Conservation (phyloP, 2,113 vertebrate genomes). For the Lycaon pictus region DNA sequence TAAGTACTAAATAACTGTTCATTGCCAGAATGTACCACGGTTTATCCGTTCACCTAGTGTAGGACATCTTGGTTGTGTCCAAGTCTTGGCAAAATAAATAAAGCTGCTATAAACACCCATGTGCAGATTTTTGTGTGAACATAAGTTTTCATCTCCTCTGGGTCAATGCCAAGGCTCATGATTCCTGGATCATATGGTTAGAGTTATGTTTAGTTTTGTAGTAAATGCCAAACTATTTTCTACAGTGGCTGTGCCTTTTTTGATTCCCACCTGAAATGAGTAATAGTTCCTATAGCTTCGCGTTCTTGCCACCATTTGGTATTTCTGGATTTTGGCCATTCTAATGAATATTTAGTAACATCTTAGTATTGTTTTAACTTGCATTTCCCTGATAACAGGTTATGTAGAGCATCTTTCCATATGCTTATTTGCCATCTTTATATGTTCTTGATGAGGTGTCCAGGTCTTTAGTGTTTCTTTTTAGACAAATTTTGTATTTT, state of each 20-base stretch:
- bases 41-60: not conserved
- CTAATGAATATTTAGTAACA: not conserved
- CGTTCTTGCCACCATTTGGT: not conserved
- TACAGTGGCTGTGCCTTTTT: not conserved
- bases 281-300: not conserved
- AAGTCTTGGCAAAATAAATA: not conserved
- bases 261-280: not conserved
- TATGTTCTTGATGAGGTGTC: not conserved
- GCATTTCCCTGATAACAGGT: not conserved
- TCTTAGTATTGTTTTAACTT: not conserved
- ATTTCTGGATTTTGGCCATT: not conserved
- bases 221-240: not conserved
- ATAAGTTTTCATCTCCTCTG: not conserved
- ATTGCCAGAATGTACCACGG: not conserved
- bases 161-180: not conserved
- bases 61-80: not conserved
- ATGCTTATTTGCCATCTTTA: not conserved
- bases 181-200: not conserved
- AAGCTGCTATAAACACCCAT: not conserved
- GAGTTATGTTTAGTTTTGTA: not conserved
- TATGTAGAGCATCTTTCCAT: not conserved
- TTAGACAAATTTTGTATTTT: not conserved
- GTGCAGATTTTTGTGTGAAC: not conserved
- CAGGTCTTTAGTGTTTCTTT: not conserved
- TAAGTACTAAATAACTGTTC: not conserved